Conservation (phyloP, 2,888 invertebrate genomes). For the Plebejus argus region DNA sequence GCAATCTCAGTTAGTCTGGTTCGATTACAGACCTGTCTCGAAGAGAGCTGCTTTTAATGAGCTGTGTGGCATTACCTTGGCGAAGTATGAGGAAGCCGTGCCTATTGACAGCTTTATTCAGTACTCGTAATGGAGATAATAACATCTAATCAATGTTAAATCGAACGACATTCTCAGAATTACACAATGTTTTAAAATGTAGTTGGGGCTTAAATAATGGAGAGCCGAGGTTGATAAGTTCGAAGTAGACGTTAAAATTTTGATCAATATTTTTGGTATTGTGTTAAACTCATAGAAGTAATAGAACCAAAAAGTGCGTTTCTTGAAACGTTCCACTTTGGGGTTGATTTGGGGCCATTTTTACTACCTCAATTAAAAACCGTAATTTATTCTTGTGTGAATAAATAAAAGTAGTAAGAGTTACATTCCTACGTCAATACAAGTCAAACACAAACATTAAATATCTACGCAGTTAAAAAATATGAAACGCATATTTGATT, state of each 20-base stretch:
- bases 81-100: conserved; percentile 19
- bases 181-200: background rate
- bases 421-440: too few relatives aligned
- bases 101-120: conserved; percentile 17
- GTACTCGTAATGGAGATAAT: background rate
- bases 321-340: too few relatives aligned
- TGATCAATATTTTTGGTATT: too few relatives aligned
- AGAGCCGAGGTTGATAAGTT: too few relatives aligned
- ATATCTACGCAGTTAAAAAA: background rate
- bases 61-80: background rate
- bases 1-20: too few relatives aligned
- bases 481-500: background rate
- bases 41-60: background rate
- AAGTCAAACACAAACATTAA: background rate
- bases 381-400: too few relatives aligned
- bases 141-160: conserved; percentile 14
- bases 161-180: background rate
- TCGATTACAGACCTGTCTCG: background rate
- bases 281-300: too few relatives aligned
- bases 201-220: background rate
- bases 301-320: too few relatives aligned
- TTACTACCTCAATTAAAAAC: too few relatives aligned
- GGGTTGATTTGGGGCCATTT: background rate
- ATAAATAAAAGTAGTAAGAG: too few relatives aligned
- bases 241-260: too few relatives aligned